A percentile compares a stretch with the other conserved stretches of the same genome.
Evolutionary conservation across 2,113 vertebrate species (phyloP).

Genomic region (Perca schrenkii): DNA sequence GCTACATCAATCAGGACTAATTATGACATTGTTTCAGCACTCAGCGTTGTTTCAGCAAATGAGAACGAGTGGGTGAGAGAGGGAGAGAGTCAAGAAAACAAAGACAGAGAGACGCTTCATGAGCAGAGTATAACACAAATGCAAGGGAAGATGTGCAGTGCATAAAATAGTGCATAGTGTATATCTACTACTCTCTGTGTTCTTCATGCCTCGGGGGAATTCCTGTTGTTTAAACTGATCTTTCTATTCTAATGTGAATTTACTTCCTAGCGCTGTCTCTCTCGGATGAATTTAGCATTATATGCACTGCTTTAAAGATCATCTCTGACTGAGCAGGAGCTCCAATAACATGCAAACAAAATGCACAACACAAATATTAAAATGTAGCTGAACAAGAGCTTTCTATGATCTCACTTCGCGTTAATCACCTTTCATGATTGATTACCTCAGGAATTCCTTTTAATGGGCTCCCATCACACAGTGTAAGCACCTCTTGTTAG

Average conservation of each 20-base stretch:
- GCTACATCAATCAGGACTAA: slow-evolving; percentile 94
- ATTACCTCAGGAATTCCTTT: slow-evolving; percentile 59
- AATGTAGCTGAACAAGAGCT: slow-evolving; percentile 29
- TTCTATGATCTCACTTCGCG: slow-evolving; percentile 10
- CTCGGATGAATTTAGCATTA: slow-evolving; percentile 16
- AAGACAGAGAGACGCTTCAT: slow-evolving; percentile 11
- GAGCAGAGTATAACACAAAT: slow-evolving; percentile 32
- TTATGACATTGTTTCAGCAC: slow-evolving; percentile 86
- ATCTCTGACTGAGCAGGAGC: slow-evolving; percentile 14
- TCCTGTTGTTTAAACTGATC: neutral
- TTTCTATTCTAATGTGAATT: neutral
- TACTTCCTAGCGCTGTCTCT: neutral
- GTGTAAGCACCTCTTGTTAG: slow-evolving; percentile 49
- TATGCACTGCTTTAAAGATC: slow-evolving; percentile 23
- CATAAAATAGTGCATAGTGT: slow-evolving; percentile 15
- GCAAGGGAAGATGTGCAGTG: slow-evolving; percentile 3
- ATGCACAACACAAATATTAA: slow-evolving; percentile 29
- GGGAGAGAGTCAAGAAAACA: slow-evolving; percentile 4
- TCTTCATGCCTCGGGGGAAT: slow-evolving; percentile 6
- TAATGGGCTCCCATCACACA: slow-evolving; percentile 58
- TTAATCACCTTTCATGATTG: slow-evolving; percentile 72
- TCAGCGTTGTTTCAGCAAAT: slow-evolving; percentile 81
- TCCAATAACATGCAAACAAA: slow-evolving; percentile 18
- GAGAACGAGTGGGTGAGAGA: slow-evolving; percentile 77
- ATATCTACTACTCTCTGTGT: neutral